These are phyloP conservation scores for Psilopogon haemacephalus DNA, from an alignment of 2,113 vertebrate species.

Conservation along the genomic window DNA sequence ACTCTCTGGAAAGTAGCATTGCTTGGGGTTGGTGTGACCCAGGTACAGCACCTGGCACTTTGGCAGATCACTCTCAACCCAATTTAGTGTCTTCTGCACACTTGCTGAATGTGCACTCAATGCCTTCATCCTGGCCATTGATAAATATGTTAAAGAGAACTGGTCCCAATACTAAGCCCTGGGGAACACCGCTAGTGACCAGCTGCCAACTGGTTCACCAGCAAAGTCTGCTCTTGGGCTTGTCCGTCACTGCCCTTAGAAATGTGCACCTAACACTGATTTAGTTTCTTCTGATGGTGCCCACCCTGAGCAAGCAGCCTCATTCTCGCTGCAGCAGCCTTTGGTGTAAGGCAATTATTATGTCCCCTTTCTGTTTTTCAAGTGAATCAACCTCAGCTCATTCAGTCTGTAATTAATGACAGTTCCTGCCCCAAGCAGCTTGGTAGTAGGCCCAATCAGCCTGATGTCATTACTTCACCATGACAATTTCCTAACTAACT, in stretches of 20 bases:
- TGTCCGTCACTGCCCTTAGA: background rate
- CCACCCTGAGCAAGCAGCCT: background rate
- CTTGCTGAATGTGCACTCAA: no score
- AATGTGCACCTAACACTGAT: background rate
- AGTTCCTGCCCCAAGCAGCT: constrained; percentile 53
- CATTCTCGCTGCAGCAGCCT: background rate
- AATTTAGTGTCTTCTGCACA: no score
- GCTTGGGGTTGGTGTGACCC: no score
- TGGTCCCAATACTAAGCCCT: no score
- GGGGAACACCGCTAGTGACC: no score
- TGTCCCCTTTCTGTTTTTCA: rapidly evolving
- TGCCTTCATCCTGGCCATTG: no score
- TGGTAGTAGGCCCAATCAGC: constrained; percentile 53
- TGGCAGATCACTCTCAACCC: no score
- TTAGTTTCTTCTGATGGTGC: rapidly evolving
- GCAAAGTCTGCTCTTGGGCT: background rate
- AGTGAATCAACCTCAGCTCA: background rate
- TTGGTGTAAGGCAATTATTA: background rate
- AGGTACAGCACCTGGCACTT: no score
- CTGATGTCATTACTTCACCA: constrained; percentile 55
- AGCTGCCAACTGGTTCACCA: background rate
- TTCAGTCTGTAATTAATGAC: constrained; percentile 30
- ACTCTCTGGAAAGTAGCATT: no score
- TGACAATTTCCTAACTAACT: constrained; percentile 53
- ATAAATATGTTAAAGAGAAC: no score